These are phyloP conservation scores for Diorhabda sublineata DNA, from an alignment of 1,140 invertebrate genomes.

Conservation along the genomic window DNA sequence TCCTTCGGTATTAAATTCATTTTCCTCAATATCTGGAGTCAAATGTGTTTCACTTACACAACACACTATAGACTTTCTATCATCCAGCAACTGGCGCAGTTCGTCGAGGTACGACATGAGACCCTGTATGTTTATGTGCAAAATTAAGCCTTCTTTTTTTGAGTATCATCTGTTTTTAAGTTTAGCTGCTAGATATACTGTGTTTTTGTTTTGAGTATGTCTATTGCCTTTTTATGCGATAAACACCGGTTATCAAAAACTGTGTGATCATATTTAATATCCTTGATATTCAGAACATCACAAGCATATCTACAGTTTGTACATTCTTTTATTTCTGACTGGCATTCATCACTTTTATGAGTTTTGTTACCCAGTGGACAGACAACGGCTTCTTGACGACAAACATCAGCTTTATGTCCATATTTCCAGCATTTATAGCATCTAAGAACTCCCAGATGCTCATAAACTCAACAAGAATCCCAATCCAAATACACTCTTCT, in stretches of 20 bases:
- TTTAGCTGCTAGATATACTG: not conserved
- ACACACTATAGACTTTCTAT: not conserved
- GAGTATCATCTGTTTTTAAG: not conserved
- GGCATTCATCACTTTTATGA: not conserved
- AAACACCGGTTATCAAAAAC: not conserved
- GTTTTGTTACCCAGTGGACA: not conserved
- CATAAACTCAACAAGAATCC: not conserved
- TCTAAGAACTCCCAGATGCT: not conserved
- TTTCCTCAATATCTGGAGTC: not conserved
- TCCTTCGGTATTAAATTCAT: not conserved
- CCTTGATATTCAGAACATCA: not conserved
- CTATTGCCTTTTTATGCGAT: not conserved
- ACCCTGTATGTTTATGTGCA: not conserved
- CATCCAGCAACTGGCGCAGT: not conserved
- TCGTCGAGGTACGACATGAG: not conserved
- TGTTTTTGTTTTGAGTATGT: not conserved
- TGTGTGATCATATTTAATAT: not conserved
- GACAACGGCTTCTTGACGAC: not conserved
- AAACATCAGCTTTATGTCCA: not conserved
- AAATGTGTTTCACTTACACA: not conserved
- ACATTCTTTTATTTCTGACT: not conserved
- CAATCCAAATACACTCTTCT: not conserved
- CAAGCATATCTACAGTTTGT: conserved; percentile 1
- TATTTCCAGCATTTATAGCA: conserved; percentile 3
- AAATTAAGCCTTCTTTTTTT: not conserved